Base-by-base conservation (phyloP, 2,888 invertebrate genomes). In the Ceriagrion tenellum region DNA sequence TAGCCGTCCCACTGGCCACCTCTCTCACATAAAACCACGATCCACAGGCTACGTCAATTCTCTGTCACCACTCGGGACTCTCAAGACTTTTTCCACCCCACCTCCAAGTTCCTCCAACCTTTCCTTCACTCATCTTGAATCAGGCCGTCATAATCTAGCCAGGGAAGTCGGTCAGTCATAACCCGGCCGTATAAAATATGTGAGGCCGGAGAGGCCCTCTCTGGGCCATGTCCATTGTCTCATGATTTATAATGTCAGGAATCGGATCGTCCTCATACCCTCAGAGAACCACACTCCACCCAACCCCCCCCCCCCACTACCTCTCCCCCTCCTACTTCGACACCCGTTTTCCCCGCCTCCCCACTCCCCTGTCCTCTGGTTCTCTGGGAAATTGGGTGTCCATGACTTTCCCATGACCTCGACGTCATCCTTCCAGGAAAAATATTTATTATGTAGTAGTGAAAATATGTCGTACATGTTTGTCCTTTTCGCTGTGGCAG, bases 181-280 rank as follows among this genome's bases (percentile, higher is more conserved):
- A 93, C 93, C 55, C 93, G 93, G 55, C 93, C 81, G 69, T 74
- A 93, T 93, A 93, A 93, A 93, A 69, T 93, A 93, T 93, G 93
- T 93, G 93, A 91, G 59, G 35, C 40, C 91, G 40, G 59, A 23
- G 59, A 91, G n/a, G 16, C 93, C 47, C 93, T 93, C 93, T 89
- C n/a, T 89, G 89, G 89, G 55, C 89, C 89, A 47, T 93, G 93
- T 93, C 93, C 93, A 93, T 93, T 93, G 93, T 93, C 93, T 93
- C 93, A 69, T 93, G 93, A 93, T 93, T 93, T 93, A 93, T 93
- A 93, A 93, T 69, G 69, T 69, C 40, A 74, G 47, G 93, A 69
- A 23, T 59, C 47, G 40, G 69, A 63, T 16, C 59, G 63, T 69
- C 63, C 55, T 55, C 89, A 16, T 26, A 26, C 20, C 89, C 89